Base-by-base conservation (phyloP, 2,113 vertebrate species). In the Verasper variegatus region DNA sequence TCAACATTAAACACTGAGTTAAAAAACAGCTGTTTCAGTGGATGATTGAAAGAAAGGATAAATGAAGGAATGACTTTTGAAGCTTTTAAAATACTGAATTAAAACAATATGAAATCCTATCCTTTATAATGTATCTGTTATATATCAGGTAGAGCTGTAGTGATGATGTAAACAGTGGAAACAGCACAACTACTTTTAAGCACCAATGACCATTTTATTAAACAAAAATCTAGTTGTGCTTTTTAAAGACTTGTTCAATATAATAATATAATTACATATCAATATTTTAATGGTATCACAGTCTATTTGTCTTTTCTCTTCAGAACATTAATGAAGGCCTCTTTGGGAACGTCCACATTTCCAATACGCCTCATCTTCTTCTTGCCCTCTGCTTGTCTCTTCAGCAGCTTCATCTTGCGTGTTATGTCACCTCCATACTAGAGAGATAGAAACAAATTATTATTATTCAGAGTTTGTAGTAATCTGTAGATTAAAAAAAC, bases 401-500 rank as follows among this genome's bases (percentile, higher is more conserved):
- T 99, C 81, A 99, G 89, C 54, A 98, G 95, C 83, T 99, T 99
- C 97, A 98, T 99, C 94, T 96, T 98, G 61, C 98, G 94, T 21
- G 98, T 96, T 74, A 99, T 97, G 86, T 99, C 98, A 11, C 98
- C 98, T 73, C 98, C 97, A 23, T 99, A 98, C 98, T 99, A 73
- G 57, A 13, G 45, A 86, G 71, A 76, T 11, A 37, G 69, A 76
- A 6, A 37, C 0, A 18, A 6, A 31, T 0, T 13, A 42, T 0
- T 26, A 20, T 7, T 11, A n/a, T 11, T 60, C 27, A 64, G 11
- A 42, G 17, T 42, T 37, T 37, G 35, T 1, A 15, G 0, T 37
- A 35, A 31, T 26, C 23, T 58, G 10, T 26, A 7, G 2, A 58
- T 58, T 60, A 4, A 37, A 42, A 12, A 65, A 51, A 7, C 0